These are phyloP conservation scores for Galendromus occidentalis DNA, from an alignment of 1,140 invertebrate species.

Conservation along the genomic window DNA sequence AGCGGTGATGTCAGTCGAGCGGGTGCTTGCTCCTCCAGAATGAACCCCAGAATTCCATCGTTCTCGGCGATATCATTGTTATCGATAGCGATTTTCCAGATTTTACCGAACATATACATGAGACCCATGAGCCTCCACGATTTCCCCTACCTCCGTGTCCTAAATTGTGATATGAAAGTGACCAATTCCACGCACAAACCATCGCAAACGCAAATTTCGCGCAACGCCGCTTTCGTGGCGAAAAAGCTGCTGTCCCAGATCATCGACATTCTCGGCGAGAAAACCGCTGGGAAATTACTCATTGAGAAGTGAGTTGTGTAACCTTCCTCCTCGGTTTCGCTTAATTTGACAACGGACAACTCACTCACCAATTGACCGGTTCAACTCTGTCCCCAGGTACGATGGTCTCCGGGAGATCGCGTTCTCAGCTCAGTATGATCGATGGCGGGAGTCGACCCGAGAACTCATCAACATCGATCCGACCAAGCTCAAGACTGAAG, in stretches of 20 bases:
- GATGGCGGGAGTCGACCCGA: background rate
- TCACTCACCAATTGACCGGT: no score
- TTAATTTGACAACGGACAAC: no score
- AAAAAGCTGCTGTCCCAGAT: background rate
- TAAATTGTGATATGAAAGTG: background rate
- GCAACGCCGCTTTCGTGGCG: background rate
- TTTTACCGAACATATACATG: slow-evolving; percentile 3
- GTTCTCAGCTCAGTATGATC: background rate
- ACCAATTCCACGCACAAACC: background rate
- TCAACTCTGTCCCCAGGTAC: background rate
- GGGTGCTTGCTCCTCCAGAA: no score
- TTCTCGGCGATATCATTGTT: no score
- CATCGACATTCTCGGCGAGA: background rate
- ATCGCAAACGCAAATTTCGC: background rate
- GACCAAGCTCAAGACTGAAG: background rate
- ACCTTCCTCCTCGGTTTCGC: background rate
- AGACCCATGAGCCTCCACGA: background rate
- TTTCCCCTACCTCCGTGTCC: background rate
- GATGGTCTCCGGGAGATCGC: background rate
- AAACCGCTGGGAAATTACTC: background rate
- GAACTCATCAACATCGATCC: background rate
- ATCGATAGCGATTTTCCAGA: background rate
- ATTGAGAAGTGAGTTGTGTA: background rate
- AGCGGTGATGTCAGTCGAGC: background rate
- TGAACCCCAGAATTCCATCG: no score